These are phyloP conservation scores for Apaloderma vittatum DNA, from an alignment of 2,113 vertebrate species.

Conservation along the genomic window DNA sequence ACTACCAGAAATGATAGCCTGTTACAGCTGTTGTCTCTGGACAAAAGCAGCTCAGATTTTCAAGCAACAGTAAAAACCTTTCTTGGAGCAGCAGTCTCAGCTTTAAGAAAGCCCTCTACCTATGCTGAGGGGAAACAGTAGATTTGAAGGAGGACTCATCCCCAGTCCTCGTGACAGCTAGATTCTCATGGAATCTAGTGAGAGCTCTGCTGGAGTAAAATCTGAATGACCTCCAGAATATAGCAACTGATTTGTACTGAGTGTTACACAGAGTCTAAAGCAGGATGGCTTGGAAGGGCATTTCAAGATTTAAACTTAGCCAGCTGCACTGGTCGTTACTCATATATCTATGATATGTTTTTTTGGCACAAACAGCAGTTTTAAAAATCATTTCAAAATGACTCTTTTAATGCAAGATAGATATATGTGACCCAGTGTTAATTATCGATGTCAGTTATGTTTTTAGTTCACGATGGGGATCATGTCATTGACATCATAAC, in stretches of 20 bases:
- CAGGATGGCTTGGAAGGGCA: conserved; percentile 63
- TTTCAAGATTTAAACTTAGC: conserved; percentile 75
- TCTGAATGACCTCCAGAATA: not conserved
- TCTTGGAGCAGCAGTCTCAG: not conserved
- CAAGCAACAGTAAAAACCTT: not conserved
- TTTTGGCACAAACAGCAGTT: conserved; percentile 68
- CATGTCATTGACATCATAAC: conserved; percentile 70
- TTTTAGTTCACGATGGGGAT: conserved; percentile 72
- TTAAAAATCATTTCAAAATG: conserved; percentile 68
- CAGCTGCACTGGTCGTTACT: conserved; percentile 53
- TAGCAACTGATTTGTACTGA: not conserved
- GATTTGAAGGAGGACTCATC: not conserved
- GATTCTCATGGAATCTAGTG: not conserved
- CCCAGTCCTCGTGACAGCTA: not conserved
- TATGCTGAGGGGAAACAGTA: not conserved
- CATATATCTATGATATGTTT: conserved; percentile 62
- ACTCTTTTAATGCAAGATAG: conserved; percentile 71
- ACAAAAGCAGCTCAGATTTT: not conserved
- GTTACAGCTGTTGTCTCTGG: not conserved
- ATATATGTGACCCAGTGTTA: conserved; percentile 72
- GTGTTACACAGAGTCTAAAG: conserved; percentile 48
- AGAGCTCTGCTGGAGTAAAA: not conserved
- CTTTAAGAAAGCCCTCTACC: not conserved
- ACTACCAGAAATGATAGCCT: not conserved
- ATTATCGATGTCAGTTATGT: conserved; percentile 74